Percentiles rank a stretch among this genome's conserved stretches.
These are phyloP conservation scores for Gallinago nigripennis DNA, from an alignment of 2,797 vertebrate genomes.

Conservation along the genomic window DNA sequence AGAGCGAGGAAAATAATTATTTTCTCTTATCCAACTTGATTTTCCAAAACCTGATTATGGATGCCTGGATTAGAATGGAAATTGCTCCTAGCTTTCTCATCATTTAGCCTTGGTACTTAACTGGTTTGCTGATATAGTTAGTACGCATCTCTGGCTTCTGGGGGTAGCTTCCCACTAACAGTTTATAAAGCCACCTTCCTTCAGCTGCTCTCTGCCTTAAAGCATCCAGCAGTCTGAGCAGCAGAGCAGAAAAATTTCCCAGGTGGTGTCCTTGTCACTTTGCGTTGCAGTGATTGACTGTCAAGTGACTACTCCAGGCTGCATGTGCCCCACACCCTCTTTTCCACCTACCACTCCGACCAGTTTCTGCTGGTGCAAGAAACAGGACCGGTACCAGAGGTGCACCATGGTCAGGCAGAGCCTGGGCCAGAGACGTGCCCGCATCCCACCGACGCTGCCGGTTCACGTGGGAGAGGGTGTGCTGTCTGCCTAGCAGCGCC, in stretches of 20 bases:
- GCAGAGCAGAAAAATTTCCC: slow-evolving; percentile 16
- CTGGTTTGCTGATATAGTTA: background rate
- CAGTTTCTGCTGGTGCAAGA: background rate
- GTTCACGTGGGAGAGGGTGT: background rate
- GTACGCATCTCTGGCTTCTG: background rate
- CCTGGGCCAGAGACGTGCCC: background rate
- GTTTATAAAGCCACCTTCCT: background rate
- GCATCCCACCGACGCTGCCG: fast-evolving
- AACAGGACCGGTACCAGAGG: background rate
- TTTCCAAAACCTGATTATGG: background rate
- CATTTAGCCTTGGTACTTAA: background rate
- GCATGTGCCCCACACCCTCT: background rate
- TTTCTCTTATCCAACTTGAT: background rate
- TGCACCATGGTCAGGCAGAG: background rate
- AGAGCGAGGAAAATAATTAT: background rate
- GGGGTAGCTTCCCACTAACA: background rate
- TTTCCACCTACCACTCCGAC: background rate
- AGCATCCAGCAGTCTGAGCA: background rate
- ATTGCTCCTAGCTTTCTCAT: background rate
- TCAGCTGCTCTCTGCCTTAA: background rate
- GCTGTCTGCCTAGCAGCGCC: background rate
- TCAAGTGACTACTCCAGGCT: background rate
- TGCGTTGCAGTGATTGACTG: background rate
- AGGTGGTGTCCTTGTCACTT: background rate
- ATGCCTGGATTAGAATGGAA: background rate